Evolutionary conservation across 2,113 vertebrate genomes (phyloP).

Genomic region (Gallinago media): DNA sequence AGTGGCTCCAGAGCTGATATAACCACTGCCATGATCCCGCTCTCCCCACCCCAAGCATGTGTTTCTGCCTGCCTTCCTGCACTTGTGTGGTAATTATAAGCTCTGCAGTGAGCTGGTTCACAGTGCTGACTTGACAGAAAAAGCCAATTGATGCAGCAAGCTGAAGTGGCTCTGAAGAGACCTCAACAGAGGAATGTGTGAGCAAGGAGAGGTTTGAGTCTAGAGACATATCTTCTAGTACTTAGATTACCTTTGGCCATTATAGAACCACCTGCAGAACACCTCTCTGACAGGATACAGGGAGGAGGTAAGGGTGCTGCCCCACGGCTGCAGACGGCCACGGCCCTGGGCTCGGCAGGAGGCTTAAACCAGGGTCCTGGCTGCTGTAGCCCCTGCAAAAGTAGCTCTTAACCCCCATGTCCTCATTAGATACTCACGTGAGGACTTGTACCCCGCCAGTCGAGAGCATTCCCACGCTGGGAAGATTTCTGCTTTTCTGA

Average conservation of each 20-base stretch:
- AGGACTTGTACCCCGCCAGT: too few relatives aligned
- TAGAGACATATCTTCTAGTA: neutral
- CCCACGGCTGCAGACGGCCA: too few relatives aligned
- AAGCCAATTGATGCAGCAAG: neutral
- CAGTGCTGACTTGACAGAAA: neutral
- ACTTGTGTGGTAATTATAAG: neutral
- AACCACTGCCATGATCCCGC: neutral
- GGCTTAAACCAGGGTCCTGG: too few relatives aligned
- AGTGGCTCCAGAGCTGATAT: neutral
- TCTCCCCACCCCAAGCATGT: neutral
- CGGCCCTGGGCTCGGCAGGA: too few relatives aligned
- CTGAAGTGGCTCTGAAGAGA: neutral
- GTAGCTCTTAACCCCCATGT: too few relatives aligned
- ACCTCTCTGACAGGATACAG: neutral
- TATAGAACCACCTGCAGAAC: neutral
- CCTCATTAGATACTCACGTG: too few relatives aligned
- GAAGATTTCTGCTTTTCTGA: too few relatives aligned
- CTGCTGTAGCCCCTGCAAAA: too few relatives aligned
- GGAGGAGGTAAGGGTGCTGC: too few relatives aligned
- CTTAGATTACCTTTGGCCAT: neutral
- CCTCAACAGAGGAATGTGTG: neutral
- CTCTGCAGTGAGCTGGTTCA: neutral
- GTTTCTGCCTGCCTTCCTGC: neutral
- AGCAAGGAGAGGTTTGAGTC: neutral
- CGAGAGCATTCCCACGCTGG: too few relatives aligned